Base-by-base conservation (phyloP, 2,888 invertebrate genomes). In the Philopedon plagiatum region DNA sequence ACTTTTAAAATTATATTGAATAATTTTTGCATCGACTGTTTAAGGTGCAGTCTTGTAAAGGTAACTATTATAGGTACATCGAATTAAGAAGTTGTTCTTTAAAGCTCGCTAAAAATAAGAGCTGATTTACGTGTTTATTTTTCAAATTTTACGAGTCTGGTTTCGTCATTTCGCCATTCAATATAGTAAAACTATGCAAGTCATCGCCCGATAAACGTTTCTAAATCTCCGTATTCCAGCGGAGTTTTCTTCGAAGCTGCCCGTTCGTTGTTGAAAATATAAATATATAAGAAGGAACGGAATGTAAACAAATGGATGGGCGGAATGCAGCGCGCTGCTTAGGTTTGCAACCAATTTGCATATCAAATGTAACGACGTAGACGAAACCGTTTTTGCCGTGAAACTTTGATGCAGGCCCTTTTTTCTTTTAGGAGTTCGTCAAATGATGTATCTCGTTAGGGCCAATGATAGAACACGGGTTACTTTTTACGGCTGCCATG, bases 321-420 rank as follows among this genome's bases (percentile, higher is more conserved):
- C 21, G 32, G 54, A 65, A 58, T 51, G 34, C 56, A 29, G 46
- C 54, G 46, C 54, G 23, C 44, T 46, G 26, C 54, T 51, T 46
- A 64, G 64, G 58, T 56, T 34, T 64, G 54, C 60, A 41, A 61
- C 60, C 65, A 65, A 71, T 71, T 65, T 71, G 71, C 65, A 71
- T 71, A 66, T 54, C 64, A 66, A 65, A 71, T 62, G 71, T 39
- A 57, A 54, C 49, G 29, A 32, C 15, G 37, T 32, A 51, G 54
- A 56, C 56, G 32, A 8, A 41, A 18, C 21, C 34, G 51, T 51
- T 56, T 46, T 57, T 65, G 65, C 19, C 46, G 13, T 65, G 41
- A 60, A 41, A 41, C 13, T 60, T 60, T 60, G 37, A 60, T 60
- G 41, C n/a, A 41, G 26, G 21, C 1, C n/a, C 60, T 60, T 26